phyloP scores from a whole-genome alignment of 2,113 vertebrate genomes.

The Recurvirostra avosetta region DNA sequence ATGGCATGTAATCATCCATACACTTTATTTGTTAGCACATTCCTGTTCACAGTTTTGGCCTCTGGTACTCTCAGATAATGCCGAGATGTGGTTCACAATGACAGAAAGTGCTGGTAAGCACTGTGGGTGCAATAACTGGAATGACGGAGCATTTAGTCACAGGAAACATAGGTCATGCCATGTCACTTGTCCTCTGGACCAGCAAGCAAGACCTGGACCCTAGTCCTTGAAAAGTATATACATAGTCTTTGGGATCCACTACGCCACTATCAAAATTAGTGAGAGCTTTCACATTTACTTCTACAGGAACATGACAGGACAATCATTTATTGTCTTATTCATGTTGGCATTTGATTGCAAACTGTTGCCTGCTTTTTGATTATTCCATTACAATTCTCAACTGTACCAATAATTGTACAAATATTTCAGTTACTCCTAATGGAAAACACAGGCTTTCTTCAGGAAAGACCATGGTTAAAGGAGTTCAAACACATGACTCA shows the following conservation, averaged over 20 bases:
- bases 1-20: background rate
- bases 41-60: background rate
- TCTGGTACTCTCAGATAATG: background rate
- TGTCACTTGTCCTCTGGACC: background rate
- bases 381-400: background rate
- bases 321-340: background rate
- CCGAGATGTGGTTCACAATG: background rate
- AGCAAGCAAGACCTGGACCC: background rate
- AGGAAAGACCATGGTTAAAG: background rate
- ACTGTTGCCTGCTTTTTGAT: background rate
- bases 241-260: background rate
- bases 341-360: background rate
- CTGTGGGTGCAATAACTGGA: background rate
- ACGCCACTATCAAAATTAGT: background rate
- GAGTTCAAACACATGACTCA: background rate
- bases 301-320: background rate
- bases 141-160: background rate
- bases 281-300: background rate
- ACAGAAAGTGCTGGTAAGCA: background rate
- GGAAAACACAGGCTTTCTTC: background rate
- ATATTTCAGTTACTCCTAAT: background rate
- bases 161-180: background rate
- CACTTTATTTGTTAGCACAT: background rate
- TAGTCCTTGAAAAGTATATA: background rate
- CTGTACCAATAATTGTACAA: background rate